Conservation (phyloP, 2,797 vertebrate species). For the Rhynchonycteris naso region DNA sequence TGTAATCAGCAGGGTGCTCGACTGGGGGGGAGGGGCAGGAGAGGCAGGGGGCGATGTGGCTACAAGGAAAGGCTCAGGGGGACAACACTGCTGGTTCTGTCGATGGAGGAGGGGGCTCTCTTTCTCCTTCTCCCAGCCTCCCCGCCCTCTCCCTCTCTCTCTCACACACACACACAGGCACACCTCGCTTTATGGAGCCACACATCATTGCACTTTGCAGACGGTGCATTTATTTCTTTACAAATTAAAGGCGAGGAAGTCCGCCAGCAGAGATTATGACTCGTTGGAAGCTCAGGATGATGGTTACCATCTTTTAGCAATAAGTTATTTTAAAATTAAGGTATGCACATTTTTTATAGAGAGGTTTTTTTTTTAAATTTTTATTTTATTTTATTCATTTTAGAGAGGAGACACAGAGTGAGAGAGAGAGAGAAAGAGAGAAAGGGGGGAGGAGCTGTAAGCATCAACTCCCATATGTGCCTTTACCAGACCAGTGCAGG, state of each 20-base stretch:
- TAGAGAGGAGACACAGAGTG: too few species aligned
- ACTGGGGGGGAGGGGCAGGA: background rate
- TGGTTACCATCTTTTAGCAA: background rate
- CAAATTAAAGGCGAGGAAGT: background rate
- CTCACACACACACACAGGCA: background rate
- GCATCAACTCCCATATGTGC: too few species aligned
- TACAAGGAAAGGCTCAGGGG: background rate
- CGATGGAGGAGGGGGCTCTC: background rate
- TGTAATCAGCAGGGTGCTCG: background rate
- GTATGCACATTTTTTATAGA: too few species aligned
- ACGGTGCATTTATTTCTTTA: background rate
- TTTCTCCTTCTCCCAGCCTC: too few species aligned
- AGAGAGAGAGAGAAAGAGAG: too few species aligned
- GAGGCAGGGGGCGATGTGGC: background rate
- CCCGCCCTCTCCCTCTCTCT: background rate
- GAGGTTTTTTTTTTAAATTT: too few species aligned
- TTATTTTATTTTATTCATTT: too few species aligned
- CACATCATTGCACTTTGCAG: background rate
- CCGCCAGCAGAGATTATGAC: background rate
- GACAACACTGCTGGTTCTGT: background rate
- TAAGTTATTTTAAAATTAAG: background rate
- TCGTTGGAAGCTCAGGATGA: background rate
- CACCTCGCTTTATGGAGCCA: background rate
- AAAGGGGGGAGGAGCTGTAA: too few species aligned
- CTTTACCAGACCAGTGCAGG: too few species aligned